Percentiles rank a stretch among this genome's conserved stretches.
These are phyloP conservation scores for Drosophila kambysellisi DNA, from an alignment of 2,888 invertebrate genomes.

Conservation along the genomic window DNA sequence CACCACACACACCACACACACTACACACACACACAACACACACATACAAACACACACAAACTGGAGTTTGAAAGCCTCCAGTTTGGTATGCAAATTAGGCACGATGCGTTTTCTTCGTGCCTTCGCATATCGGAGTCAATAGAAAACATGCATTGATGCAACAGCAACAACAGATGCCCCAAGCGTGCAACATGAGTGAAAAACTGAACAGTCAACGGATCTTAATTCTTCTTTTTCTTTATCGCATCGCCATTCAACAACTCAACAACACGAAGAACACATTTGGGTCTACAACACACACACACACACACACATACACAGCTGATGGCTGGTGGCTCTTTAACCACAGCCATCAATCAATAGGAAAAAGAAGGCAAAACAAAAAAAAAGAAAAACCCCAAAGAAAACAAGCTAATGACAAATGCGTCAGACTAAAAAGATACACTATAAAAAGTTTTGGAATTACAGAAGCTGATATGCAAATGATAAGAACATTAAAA, in stretches of 20 bases:
- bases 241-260: slow-evolving; percentile 55
- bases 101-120: slow-evolving; percentile 52
- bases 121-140: slow-evolving; percentile 31
- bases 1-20: background rate
- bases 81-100: slow-evolving; percentile 77
- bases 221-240: slow-evolving; percentile 25
- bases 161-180: slow-evolving; percentile 38
- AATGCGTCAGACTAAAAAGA: slow-evolving; percentile 17
- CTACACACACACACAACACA: slow-evolving; percentile 11
- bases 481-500: background rate
- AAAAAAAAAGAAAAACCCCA: background rate
- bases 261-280: slow-evolving; percentile 34
- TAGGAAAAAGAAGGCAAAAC: slow-evolving; percentile 37
- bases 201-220: slow-evolving; percentile 13
- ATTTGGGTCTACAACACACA: slow-evolving; percentile 31
- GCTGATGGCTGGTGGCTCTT: slow-evolving; percentile 44
- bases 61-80: slow-evolving; percentile 35
- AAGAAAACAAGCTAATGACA: slow-evolving; percentile 11
- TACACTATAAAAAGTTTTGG: slow-evolving; percentile 16
- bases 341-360: slow-evolving; percentile 60
- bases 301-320: background rate
- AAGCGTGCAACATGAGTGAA: slow-evolving; percentile 11
- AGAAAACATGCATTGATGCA: slow-evolving; percentile 30
- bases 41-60: slow-evolving; percentile 3
- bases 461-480: background rate